Evolutionary conservation across 2,888 invertebrate genomes (phyloP), one percentile per base, ranked within the genome.

Genomic region (Cataglyphis rosenhaueri): DNA sequence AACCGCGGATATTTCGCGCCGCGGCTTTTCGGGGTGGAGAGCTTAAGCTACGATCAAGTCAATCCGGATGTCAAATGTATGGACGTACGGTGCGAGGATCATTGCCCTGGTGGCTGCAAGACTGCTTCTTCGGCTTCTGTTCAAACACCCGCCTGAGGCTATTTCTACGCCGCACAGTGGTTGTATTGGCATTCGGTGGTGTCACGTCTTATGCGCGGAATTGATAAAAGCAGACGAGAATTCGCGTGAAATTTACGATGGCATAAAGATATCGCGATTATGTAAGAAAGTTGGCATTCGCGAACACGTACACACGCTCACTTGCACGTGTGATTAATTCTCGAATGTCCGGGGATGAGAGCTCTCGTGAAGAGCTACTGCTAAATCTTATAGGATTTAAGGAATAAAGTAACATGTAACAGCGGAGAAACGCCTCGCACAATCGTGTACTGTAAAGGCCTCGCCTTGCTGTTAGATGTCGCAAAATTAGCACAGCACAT

Each of bases 161-260:
- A 92, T 92, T 92, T 92, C 92, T 91, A 89, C 90, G 82, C 87
- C 61, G n/a, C 71, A 64, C 73, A 64, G 81, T 81, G 59, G 81
- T 66, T 75, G 65, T 71, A 78, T 52, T 59, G 59, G 68, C 65
- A 29, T 84, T 70, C 52, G 71, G 57, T 3, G 41, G 41, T 55
- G 59, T 32, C 62, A n/a, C 68, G 74, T 57, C 64, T 59, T 65
- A 62, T 41, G 70, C 78, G 79, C 61, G 32, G 70, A 61, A 64
- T 55, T 66, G 48, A 75, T 66, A 62, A 64, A 76, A 62, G 65
- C 84, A 81, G 64, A 84, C 62, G 87, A 86, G 86, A 88, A 74
- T 85, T 85, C 55, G 52, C 71, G 61, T 1, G 3, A 25, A 59
- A 52, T 64, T 81, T 81, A 79, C 32, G 64, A 18, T 48, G 68